These are phyloP conservation scores for Caenorhabditis tropicalis DNA, from an alignment of 1,140 invertebrate species.

Conservation along the genomic window DNA sequence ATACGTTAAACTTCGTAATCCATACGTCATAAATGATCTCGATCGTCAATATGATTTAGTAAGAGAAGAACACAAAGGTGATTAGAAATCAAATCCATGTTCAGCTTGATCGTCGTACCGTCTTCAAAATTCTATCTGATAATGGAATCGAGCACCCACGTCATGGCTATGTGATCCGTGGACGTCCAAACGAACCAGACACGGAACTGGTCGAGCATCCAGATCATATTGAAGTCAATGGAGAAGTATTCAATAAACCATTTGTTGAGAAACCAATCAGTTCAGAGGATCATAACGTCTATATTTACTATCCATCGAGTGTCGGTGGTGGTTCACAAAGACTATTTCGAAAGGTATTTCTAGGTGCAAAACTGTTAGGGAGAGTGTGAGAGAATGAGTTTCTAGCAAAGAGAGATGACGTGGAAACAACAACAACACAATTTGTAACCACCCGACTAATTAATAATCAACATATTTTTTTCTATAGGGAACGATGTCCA, in stretches of 20 bases:
- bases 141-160: constrained; percentile 96
- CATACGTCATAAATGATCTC: constrained; percentile 97
- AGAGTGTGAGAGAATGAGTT: neutral
- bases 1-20: constrained; percentile 90
- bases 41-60: constrained; percentile 98
- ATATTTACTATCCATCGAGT: constrained; percentile 98
- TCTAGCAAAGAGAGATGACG: neutral
- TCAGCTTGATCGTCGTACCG: constrained; percentile 81
- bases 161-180: constrained; percentile 93
- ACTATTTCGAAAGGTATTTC: constrained; percentile 87
- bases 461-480: neutral
- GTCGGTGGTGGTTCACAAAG: constrained; percentile 95
- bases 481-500: constrained; percentile 54
- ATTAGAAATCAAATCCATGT: no score
- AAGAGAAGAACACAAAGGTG: constrained; percentile 72
- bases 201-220: constrained; percentile 93
- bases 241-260: constrained; percentile 92
- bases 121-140: constrained; percentile 89
- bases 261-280: constrained; percentile 98
- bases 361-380: neutral
- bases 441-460: neutral
- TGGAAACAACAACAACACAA: neutral
- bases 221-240: constrained; percentile 98
- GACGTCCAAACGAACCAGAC: constrained; percentile 83
- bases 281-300: constrained; percentile 99